These are phyloP conservation scores for Eristalis arbustorum DNA, from an alignment of 2,888 invertebrate species.

Conservation along the genomic window DNA sequence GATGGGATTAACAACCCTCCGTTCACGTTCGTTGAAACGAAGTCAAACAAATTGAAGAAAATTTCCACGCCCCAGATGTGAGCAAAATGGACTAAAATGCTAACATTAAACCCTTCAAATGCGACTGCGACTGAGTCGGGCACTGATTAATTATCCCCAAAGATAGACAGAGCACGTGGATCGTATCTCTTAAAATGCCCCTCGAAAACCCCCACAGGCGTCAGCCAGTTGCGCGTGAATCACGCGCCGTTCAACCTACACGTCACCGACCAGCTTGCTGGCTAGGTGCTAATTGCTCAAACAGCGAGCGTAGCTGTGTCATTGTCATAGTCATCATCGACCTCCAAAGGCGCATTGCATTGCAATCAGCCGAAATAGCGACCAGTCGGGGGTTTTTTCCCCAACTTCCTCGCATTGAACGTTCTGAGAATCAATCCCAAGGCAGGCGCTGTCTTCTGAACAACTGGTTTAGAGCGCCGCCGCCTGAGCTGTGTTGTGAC, in stretches of 20 bases:
- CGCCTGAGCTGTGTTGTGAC: conserved; percentile 17
- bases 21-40: too few species aligned
- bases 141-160: not conserved
- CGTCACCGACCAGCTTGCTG: not conserved
- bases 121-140: not conserved
- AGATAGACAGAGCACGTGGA: not conserved
- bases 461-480: not conserved
- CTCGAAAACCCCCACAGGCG: not conserved
- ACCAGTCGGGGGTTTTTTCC: conserved; percentile 19
- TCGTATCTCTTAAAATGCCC: not conserved
- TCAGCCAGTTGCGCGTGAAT: not conserved
- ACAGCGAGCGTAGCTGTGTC: not conserved
- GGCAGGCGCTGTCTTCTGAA: not conserved
- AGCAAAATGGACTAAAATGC: too few species aligned
- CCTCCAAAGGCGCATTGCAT: conserved; percentile 17
- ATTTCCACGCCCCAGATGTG: too few species aligned
- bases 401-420: conserved; percentile 1
- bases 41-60: too few species aligned
- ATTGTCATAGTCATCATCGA: not conserved
- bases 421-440: conserved; percentile 37
- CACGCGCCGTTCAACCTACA: not conserved
- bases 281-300: conserved; percentile 17
- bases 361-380: not conserved
- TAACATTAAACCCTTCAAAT: not conserved
- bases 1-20: too few species aligned